Percentiles rank a stretch among this genome's conserved stretches.
These are phyloP conservation scores for Euthynnus affinis DNA, from an alignment of 2,797 vertebrate genomes.

Conservation along the genomic window DNA sequence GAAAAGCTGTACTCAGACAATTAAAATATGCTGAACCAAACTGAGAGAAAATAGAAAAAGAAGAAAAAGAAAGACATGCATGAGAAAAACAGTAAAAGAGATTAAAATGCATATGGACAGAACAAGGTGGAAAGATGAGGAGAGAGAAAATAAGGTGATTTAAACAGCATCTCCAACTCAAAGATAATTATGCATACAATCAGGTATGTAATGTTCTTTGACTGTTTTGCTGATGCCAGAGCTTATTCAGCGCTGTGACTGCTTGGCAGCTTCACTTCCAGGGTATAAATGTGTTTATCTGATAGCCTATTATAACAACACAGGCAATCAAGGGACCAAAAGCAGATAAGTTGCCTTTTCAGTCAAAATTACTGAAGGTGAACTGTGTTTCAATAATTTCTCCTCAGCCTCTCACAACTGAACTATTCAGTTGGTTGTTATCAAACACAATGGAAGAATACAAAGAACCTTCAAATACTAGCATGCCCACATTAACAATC, in stretches of 20 bases:
- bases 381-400: constrained; percentile 42
- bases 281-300: constrained; percentile 55
- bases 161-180: constrained; percentile 47
- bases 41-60: not conserved
- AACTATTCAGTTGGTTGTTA: constrained; percentile 30
- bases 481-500: constrained; percentile 13
- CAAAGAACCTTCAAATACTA: constrained; percentile 37
- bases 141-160: constrained; percentile 18
- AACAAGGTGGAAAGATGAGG: constrained; percentile 27
- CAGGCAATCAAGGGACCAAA: constrained; percentile 47
- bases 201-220: constrained; percentile 59
- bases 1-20: constrained; percentile 8
- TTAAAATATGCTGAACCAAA: not conserved
- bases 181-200: constrained; percentile 64
- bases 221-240: constrained; percentile 51
- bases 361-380: constrained; percentile 53
- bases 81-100: not conserved
- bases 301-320: constrained; percentile 53
- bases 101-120: constrained; percentile 14
- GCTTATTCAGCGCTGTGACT: constrained; percentile 39
- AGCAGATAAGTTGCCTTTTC: constrained; percentile 46
- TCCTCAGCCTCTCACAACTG: constrained; percentile 14
- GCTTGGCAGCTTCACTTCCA: constrained; percentile 45
- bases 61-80: not conserved
- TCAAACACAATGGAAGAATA: constrained; percentile 11